Conservation (phyloP, 2,888 invertebrate species). For the Agrotis ipsilon region DNA sequence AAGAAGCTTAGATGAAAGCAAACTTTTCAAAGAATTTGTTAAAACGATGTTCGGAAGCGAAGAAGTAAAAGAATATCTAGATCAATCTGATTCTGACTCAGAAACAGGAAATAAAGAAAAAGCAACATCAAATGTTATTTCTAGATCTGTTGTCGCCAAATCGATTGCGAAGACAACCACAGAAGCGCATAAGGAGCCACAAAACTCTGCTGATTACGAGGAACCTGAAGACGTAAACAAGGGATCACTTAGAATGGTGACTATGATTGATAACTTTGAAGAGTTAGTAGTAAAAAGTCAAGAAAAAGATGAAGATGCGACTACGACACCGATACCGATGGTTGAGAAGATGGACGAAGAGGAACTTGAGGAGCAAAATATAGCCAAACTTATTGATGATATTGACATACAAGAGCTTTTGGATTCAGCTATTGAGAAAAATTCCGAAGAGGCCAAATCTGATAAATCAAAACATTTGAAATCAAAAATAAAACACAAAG, state of each 20-base stretch:
- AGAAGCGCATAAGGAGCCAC: not conserved
- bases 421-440: constrained; percentile 13
- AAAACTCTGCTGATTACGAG: not conserved
- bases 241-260: constrained; percentile 28
- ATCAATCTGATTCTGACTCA: constrained; percentile 30
- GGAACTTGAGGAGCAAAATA: constrained; percentile 25
- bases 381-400: constrained; percentile 70
- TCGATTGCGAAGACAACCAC: constrained; percentile 4
- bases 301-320: not conserved
- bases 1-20: constrained; percentile 66
- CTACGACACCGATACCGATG: not conserved
- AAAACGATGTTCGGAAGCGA: constrained; percentile 74
- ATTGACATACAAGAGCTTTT: constrained; percentile 69
- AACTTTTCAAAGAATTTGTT: constrained; percentile 74
- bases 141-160: not conserved
- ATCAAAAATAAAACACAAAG: not conserved
- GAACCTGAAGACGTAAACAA: not conserved
- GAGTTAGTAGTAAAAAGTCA: not conserved
- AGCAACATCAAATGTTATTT: not conserved
- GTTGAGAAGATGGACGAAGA: not conserved
- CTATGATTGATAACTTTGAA: constrained; percentile 40
- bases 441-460: not conserved
- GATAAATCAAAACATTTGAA: too few relatives aligned
- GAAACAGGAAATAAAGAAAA: not conserved
- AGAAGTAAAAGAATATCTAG: constrained; percentile 66